Conservation (phyloP, 2,113 vertebrate species). For the Pseudopodoces humilis region DNA sequence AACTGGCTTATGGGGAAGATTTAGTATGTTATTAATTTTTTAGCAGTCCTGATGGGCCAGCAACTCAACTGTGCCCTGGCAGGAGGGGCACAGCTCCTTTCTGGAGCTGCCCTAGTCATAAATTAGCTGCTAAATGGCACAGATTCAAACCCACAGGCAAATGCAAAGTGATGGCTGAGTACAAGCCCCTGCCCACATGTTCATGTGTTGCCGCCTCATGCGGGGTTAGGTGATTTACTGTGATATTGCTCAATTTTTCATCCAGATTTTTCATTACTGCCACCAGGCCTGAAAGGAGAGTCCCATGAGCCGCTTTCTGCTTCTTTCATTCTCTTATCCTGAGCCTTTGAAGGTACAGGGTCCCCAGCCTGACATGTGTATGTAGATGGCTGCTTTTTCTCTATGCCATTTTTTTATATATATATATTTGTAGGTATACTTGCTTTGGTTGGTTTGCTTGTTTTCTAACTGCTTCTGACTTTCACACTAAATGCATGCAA, state of each 20-base stretch:
- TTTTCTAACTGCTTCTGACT: slow-evolving; percentile 68
- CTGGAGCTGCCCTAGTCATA: not conserved
- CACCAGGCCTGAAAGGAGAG: slow-evolving; percentile 68
- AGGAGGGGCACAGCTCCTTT: not conserved
- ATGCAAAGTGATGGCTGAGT: not conserved
- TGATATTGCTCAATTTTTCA: slow-evolving; percentile 62
- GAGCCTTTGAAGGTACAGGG: slow-evolving; percentile 74
- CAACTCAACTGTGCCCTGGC: not conserved
- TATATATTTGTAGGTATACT: slow-evolving; percentile 47
- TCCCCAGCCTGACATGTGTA: slow-evolving; percentile 50
- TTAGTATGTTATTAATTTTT: not conserved
- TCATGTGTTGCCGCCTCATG: not conserved
- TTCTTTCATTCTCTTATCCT: slow-evolving; percentile 71
- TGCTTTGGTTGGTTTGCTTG: slow-evolving; percentile 70
- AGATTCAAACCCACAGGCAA: not conserved
- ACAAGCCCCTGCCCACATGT: not conserved
- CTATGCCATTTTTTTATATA: slow-evolving; percentile 38
- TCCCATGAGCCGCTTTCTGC: slow-evolving; percentile 66
- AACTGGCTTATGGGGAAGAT: not conserved
- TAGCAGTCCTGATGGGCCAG: not conserved
- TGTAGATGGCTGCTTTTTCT: slow-evolving; percentile 65
- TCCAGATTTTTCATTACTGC: slow-evolving; percentile 71
- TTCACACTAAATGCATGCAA: slow-evolving; percentile 73
- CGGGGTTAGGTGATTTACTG: slow-evolving; percentile 54
- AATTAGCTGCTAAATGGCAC: not conserved